Evolutionary conservation across 1,140 invertebrate genomes (phyloP), one percentile per base, ranked within the genome.

Genomic region (Cherax quadricarinatus): DNA sequence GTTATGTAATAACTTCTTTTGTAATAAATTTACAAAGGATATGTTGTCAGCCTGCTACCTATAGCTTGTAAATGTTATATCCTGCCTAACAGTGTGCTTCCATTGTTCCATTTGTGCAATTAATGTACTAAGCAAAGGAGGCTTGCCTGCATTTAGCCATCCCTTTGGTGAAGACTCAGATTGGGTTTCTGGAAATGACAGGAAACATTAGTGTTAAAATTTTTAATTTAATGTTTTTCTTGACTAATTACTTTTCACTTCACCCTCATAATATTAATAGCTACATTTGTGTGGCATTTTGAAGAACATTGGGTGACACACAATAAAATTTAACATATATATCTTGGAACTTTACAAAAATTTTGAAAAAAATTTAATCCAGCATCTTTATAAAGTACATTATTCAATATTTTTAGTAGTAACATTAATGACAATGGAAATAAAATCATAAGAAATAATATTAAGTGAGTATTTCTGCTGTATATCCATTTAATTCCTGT

Each of bases 121-220:
- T 24, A 75, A 16, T 75, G 70, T 30, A 75, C 70, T 75, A 75
- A 75, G 24, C 70, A 30, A 75, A 75, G 70, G 70, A 75, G 70
- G 70, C 70, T 75, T 75, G 70, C 70, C 70, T 75, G 70, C 30
- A n/a, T 75, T 75, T 75, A 75, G 70, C 70, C 70, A 75, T 75
- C 70, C 70, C 70, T 75, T 75, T 75, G 70, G 70, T 75, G 70
- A 30, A 75, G 70, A 30, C 70, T 75, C 70, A 30, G 70, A 75
- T 30, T 75, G 24, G n/a, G 24, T 7, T 75, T 75, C 70, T 75
- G 70, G n/a, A 75, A 75, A 75, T 75, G 70, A 75, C 24, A 75
- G 70, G 70, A 75, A 75, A 75, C 9, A 21, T 57, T 66, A 18
- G 24, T 30, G 70, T 75, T 75, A 81, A 83, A 60, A 12, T 57